These are phyloP conservation scores for Phrynocephalus versicolor DNA, from an alignment of 2,113 vertebrate genomes.

Conservation along the genomic window DNA sequence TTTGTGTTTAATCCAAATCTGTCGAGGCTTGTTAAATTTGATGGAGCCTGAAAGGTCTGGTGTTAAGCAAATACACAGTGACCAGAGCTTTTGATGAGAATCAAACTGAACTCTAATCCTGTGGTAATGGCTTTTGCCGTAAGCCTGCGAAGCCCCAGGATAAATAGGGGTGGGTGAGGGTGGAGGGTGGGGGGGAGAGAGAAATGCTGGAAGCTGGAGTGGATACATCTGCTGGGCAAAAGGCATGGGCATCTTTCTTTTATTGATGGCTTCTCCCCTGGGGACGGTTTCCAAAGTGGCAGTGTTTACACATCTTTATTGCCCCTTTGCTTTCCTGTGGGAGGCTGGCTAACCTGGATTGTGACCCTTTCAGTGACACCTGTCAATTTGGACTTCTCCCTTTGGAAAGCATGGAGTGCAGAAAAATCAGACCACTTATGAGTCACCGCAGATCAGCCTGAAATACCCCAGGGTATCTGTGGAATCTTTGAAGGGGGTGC, in stretches of 20 bases:
- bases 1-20: slow-evolving; percentile 70
- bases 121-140: slow-evolving; percentile 50
- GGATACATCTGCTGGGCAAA: not conserved
- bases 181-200: too few species aligned
- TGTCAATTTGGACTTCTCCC: not conserved
- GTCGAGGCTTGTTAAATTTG: slow-evolving; percentile 71
- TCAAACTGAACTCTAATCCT: slow-evolving; percentile 68
- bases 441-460: too few species aligned
- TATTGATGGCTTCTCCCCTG: rapidly evolving
- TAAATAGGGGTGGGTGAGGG: not conserved
- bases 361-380: not conserved
- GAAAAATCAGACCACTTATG: not conserved
- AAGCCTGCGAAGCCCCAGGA: slow-evolving; percentile 34
- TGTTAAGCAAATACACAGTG: slow-evolving; percentile 69
- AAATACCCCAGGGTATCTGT: too few species aligned
- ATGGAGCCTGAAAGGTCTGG: slow-evolving; percentile 71
- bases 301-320: rapidly evolving
- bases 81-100: slow-evolving; percentile 70
- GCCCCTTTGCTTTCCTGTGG: not conserved
- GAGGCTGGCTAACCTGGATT: too few species aligned
- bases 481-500: not conserved
- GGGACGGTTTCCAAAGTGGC: not conserved
- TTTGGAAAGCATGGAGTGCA: not conserved
- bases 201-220: not conserved
- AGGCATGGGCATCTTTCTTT: not conserved